Evolutionary conservation across 1,140 invertebrate genomes (phyloP).

Genomic region (Cydia amplana): DNA sequence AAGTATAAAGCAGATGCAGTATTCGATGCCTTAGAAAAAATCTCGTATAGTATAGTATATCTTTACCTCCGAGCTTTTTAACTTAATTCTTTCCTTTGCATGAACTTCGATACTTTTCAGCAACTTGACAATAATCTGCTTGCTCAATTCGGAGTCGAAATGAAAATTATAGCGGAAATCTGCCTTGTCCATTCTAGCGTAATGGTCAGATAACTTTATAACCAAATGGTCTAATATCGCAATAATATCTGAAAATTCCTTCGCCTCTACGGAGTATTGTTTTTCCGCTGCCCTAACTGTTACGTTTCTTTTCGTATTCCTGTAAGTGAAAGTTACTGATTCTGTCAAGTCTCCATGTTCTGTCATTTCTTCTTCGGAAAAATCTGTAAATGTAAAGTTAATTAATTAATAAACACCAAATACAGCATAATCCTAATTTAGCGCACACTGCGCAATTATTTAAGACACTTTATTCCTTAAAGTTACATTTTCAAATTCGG

Average conservation of each 20-base stretch:
- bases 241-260: conserved; percentile 56
- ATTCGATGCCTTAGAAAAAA: no score
- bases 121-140: conserved; percentile 57
- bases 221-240: conserved; percentile 57
- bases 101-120: conserved; percentile 67
- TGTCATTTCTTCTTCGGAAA: conserved; percentile 54
- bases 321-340: conserved; percentile 52
- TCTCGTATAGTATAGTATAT: background rate
- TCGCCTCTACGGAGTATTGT: conserved; percentile 55
- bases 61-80: conserved; percentile 59
- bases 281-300: conserved; percentile 48
- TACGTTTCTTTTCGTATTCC: conserved; percentile 54
- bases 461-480: no score
- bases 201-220: conserved; percentile 49
- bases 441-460: no score
- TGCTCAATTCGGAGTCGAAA: conserved; percentile 51
- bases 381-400: conserved; percentile 50
- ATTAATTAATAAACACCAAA: background rate
- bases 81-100: conserved; percentile 60
- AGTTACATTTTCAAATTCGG: no score
- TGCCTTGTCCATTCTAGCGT: conserved; percentile 43
- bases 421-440: background rate
- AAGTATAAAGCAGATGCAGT: no score
- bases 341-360: conserved; percentile 39
- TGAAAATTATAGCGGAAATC: conserved; percentile 51